A percentile compares a stretch with the other conserved stretches of the same genome.
Evolutionary conservation across 2,888 invertebrate species (phyloP).

Genomic region (Caenorhabditis afra): DNA sequence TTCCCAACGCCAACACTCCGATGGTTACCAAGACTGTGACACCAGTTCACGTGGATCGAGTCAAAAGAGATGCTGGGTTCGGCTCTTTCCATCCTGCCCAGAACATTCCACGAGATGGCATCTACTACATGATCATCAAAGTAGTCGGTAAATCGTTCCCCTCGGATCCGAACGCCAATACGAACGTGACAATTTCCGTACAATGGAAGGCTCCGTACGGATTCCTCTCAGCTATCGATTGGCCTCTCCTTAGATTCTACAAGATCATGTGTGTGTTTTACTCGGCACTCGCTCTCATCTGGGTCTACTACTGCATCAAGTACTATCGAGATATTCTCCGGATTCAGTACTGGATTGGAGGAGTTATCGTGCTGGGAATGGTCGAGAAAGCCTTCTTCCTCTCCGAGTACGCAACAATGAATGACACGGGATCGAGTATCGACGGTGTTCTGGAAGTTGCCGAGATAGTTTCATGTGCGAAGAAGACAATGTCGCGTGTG

Average conservation of each 20-base stretch:
- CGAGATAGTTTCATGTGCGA: slow-evolving; percentile 92
- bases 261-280: too few species aligned
- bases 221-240: slow-evolving; percentile 91
- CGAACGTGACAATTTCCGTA: slow-evolving; percentile 66
- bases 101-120: slow-evolving; percentile 76
- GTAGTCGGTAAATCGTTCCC: slow-evolving; percentile 63
- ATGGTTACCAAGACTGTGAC: slow-evolving; percentile 56
- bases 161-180: slow-evolving; percentile 17
- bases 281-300: slow-evolving; percentile 86
- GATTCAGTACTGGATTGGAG: slow-evolving; percentile 94
- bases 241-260: slow-evolving; percentile 85
- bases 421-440: slow-evolving; percentile 84
- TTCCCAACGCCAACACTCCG: slow-evolving; percentile 47
- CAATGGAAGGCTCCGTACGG: slow-evolving; percentile 84
- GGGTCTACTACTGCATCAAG: slow-evolving; percentile 89
- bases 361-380: slow-evolving; percentile 82
- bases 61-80: slow-evolving; percentile 52
- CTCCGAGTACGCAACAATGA: slow-evolving; percentile 89
- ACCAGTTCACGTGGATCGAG: slow-evolving; percentile 55
- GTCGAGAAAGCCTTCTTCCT: slow-evolving; percentile 89
- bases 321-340: slow-evolving; percentile 93
- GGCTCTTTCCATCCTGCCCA: slow-evolving; percentile 76
- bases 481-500: slow-evolving; percentile 92
- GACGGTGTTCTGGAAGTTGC: slow-evolving; percentile 84
- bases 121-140: slow-evolving; percentile 78